These are phyloP conservation scores for Blastobasis adustella DNA, from an alignment of 2,888 invertebrate genomes.

Conservation along the genomic window DNA sequence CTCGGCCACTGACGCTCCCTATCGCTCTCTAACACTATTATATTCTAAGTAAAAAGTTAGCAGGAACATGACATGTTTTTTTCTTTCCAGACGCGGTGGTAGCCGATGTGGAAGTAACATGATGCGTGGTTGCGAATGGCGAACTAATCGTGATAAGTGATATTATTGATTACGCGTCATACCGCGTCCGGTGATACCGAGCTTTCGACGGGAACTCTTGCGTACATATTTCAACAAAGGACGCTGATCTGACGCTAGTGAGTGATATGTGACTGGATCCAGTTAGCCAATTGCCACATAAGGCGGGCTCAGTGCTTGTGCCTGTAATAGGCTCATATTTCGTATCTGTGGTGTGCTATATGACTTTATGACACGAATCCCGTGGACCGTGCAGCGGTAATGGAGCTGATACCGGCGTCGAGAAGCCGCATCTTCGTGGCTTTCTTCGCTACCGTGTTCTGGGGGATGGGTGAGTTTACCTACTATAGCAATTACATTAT, in stretches of 20 bases:
- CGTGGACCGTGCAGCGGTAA: slow-evolving; percentile 11
- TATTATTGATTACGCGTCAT: slow-evolving; percentile 3
- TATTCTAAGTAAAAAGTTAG: no score
- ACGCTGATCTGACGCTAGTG: background rate
- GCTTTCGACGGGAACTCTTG: no score
- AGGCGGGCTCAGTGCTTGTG: no score
- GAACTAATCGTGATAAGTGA: slow-evolving; percentile 31
- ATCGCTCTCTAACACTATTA: no score
- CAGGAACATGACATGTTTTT: no score
- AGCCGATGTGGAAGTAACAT: slow-evolving; percentile 12
- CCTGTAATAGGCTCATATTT: no score
- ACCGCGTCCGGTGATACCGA: background rate
- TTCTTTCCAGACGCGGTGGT: no score
- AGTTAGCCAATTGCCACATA: no score
- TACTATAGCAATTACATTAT: background rate
- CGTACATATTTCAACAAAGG: no score
- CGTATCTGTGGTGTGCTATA: no score
- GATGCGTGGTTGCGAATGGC: slow-evolving; percentile 46
- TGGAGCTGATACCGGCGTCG: slow-evolving; percentile 52
- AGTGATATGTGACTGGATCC: slow-evolving; percentile 2
- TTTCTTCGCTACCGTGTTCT: slow-evolving; percentile 60
- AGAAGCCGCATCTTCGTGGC: slow-evolving; percentile 65
- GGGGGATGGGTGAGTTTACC: slow-evolving; percentile 60
- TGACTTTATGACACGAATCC: no score
- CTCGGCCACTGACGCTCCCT: no score